Percentiles rank a stretch among this genome's conserved stretches.
These are phyloP conservation scores for Bradynema listronoti DNA, from an alignment of 1,140 invertebrate genomes.

Conservation along the genomic window DNA sequence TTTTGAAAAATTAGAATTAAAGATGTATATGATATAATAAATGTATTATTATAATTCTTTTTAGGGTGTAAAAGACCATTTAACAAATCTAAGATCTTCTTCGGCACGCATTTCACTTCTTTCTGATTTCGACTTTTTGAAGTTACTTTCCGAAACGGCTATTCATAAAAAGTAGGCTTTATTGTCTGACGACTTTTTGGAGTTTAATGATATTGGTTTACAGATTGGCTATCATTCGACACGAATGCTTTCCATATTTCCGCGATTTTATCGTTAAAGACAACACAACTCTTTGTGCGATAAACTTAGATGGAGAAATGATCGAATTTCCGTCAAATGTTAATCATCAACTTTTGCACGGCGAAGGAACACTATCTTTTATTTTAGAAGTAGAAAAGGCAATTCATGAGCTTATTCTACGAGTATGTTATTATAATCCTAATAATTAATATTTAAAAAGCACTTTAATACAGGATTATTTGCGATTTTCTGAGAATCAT, in stretches of 20 bases:
- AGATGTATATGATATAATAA: too few relatives aligned
- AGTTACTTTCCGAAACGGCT: conserved; percentile 17
- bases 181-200: too few relatives aligned
- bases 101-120: conserved; percentile 18
- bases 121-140: conserved; percentile 28
- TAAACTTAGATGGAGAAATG: conserved; percentile 31
- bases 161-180: conserved; percentile 19
- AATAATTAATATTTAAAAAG: too few relatives aligned
- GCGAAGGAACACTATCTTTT: conserved; percentile 24
- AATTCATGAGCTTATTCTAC: conserved; percentile 24
- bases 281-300: conserved; percentile 15
- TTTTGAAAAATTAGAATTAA: neutral
- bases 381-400: conserved; percentile 11
- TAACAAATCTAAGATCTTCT: conserved; percentile 14
- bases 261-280: conserved; percentile 24
- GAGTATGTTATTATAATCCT: too few relatives aligned
- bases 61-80: conserved; percentile 27
- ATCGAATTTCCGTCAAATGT: conserved; percentile 18
- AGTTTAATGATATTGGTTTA: too few relatives aligned
- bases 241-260: conserved; percentile 32
- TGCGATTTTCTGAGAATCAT: too few relatives aligned
- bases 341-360: conserved; percentile 15
- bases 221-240: conserved; percentile 23
- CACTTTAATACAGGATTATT: too few relatives aligned
- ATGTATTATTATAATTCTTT: conserved; percentile 5